Percentiles rank a stretch among this genome's conserved stretches.
phyloP scores from a whole-genome alignment of 2,888 invertebrate genomes.

The Dioctria rufipes region DNA sequence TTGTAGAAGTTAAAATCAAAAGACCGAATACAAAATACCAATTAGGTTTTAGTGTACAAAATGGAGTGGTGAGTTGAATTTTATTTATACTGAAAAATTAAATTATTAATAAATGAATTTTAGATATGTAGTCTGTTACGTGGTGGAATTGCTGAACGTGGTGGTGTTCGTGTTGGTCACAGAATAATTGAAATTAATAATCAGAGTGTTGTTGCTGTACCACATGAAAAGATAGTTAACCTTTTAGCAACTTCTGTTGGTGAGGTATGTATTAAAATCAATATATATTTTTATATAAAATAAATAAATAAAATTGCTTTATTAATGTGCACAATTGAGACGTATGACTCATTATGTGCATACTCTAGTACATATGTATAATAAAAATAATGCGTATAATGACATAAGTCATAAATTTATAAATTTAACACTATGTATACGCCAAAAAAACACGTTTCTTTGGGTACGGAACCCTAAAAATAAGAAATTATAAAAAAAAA shows the following conservation, averaged over 20 bases:
- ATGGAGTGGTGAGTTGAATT: conserved; percentile 87
- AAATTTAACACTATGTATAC: no score
- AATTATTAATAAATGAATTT: conserved; percentile 59
- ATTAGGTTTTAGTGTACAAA: conserved; percentile 99
- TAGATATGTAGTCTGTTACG: conserved; percentile 98
- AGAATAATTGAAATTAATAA: conserved; percentile 99
- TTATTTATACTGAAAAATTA: conserved; percentile 8
- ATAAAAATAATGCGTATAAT: no score
- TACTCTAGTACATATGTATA: no score
- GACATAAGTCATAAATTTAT: no score
- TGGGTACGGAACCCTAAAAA: no score
- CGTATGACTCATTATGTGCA: no score
- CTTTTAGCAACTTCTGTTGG: conserved; percentile 98
- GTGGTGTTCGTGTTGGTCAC: conserved; percentile 98
- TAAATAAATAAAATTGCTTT: no score
- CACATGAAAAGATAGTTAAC: conserved; percentile 99
- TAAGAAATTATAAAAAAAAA: no score
- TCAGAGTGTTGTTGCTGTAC: conserved; percentile 99
- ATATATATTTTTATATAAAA: no score
- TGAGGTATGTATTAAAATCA: conserved; percentile 79
- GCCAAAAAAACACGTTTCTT: no score
- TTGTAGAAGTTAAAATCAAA: conserved; percentile 99
- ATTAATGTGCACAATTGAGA: no score
- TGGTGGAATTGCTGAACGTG: conserved; percentile 98
- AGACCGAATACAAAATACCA: conserved; percentile 99